These are phyloP conservation scores for Odocoileus hemionus DNA, from an alignment of 2,113 vertebrate species.

Conservation along the genomic window DNA sequence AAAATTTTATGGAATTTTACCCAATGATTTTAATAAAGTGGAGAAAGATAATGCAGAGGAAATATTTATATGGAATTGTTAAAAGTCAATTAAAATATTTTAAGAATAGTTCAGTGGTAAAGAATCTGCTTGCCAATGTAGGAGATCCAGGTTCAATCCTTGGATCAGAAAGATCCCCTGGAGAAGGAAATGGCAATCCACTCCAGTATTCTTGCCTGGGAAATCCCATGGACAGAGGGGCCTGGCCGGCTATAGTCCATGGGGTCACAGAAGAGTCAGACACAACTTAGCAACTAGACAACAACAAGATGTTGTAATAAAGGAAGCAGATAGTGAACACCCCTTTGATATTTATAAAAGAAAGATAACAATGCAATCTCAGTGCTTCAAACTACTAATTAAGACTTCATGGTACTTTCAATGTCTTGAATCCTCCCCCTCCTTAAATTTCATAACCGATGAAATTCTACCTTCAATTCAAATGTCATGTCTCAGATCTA, in stretches of 20 bases:
- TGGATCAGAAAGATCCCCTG: background rate
- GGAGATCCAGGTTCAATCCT: background rate
- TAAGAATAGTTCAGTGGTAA: background rate
- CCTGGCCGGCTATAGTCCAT: background rate
- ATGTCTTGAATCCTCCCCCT: background rate
- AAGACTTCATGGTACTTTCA: background rate
- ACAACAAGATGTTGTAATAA: background rate
- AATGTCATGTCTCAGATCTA: background rate
- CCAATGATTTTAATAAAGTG: background rate
- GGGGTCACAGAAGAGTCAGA: background rate
- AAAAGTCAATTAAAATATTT: background rate
- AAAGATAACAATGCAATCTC: background rate
- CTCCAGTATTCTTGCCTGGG: background rate
- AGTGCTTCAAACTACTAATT: background rate
- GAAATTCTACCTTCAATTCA: slow-evolving; percentile 8
- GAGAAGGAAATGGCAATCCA: background rate
- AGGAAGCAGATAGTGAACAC: background rate
- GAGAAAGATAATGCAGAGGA: background rate
- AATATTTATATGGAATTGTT: background rate
- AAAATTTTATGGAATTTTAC: background rate
- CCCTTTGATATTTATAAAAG: background rate
- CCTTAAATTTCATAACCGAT: background rate
- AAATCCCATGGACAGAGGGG: background rate
- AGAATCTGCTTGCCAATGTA: background rate
- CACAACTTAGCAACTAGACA: background rate